Evolutionary conservation across 2,797 vertebrate species (phyloP), one percentile per base, ranked within the genome.

Genomic region (Coreius guichenoti): DNA sequence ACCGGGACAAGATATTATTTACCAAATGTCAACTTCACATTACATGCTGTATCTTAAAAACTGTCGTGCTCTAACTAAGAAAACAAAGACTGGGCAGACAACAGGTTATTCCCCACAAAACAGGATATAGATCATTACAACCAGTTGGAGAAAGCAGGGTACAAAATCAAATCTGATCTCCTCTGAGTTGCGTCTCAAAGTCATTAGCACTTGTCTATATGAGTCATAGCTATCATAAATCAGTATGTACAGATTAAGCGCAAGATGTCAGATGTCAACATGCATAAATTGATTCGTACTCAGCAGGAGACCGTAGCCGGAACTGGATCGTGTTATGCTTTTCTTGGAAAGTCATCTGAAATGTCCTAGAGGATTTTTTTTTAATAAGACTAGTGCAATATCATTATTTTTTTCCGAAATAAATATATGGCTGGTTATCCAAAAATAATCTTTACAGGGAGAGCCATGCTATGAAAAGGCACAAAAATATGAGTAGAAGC

Each of bases 341-440:
- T 79, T 72, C 81, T 77, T 73, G 75, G 58, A 85, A 82, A 86
- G 76, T 36, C 16, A 83, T 75, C 65, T 84, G 84, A 87, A 89
- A 88, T 84, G 69, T 86, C 84, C 56, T 63, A 72, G 29, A 51
- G 56, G 39, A 85, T 5, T 29, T 43, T 85, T 12, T 47, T 81
- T 76, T 33, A 36, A 77, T 78, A 67, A 61, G 81, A 82, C 68
- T 87, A 89, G 88, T 87, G 86, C 88, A 87, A 85, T 69, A 80
- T 74, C 81, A 31, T 76, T 82, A 26, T 19, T 74, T 67, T 47
- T 80, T 51, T 29, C 69, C 45, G 56, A 80, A 89, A 87, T 89
- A 89, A 89, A 87, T 89, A 89, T 88, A 88, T 88, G 87, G 87
- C 87, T 88, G 87, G 61, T 70, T 65, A 86, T 88, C 84, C 87